Conservation (phyloP, 2,797 vertebrate genomes). For the Tokudaia tokunoshimensis region DNA sequence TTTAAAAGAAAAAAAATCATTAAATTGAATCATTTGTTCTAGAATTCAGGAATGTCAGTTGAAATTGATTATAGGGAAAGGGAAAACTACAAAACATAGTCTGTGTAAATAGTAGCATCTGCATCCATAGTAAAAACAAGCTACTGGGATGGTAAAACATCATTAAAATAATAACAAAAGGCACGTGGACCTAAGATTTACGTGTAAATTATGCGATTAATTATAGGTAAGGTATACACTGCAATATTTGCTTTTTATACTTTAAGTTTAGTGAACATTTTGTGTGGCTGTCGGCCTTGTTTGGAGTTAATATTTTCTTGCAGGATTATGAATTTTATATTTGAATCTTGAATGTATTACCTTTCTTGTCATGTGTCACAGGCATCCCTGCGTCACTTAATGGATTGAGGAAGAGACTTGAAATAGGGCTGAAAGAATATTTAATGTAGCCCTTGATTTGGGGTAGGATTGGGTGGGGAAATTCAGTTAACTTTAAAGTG, state of each 20-base stretch:
- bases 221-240: not conserved
- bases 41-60: not conserved
- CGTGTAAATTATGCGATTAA: constrained; percentile 45
- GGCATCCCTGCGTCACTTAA: not conserved
- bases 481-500: constrained; percentile 2
- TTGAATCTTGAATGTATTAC: constrained; percentile 24
- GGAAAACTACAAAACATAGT: not conserved
- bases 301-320: constrained; percentile 53
- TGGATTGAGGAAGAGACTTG: constrained; percentile 34
- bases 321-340: not conserved
- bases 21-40: not conserved
- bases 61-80: constrained; percentile 38
- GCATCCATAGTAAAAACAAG: not conserved
- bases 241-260: constrained; percentile 10
- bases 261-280: constrained; percentile 49
- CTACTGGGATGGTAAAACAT: not conserved
- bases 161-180: constrained; percentile 51
- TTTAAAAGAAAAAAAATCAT: not conserved
- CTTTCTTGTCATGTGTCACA: not conserved
- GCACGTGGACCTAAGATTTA: constrained; percentile 17
- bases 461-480: constrained; percentile 38
- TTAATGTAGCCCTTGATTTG: constrained; percentile 47
- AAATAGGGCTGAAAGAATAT: not conserved
- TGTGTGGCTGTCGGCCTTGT: not conserved
- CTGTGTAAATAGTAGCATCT: not conserved